These are phyloP conservation scores for Dermochelys coriacea DNA, from an alignment of 2,797 vertebrate genomes.

Conservation along the genomic window DNA sequence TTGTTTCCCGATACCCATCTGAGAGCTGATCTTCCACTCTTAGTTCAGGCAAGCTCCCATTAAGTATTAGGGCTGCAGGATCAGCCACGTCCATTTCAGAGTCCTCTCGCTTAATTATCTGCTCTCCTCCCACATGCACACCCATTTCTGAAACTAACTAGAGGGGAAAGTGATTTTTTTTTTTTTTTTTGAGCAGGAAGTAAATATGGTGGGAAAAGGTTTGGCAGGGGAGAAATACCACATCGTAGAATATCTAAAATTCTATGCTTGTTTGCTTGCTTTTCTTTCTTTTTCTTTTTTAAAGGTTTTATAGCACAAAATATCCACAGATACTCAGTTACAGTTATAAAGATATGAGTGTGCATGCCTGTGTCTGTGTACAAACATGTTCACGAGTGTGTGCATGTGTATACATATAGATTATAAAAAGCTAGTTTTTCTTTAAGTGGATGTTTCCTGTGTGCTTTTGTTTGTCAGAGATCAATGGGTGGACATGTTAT, in stretches of 20 bases:
- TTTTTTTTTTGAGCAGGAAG: neutral
- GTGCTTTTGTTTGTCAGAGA: neutral
- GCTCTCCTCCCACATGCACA: neutral
- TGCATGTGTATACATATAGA: conserved; percentile 24
- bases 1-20: neutral
- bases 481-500: neutral
- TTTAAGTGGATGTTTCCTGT: neutral
- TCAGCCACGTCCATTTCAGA: neutral
- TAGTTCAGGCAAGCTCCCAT: neutral
- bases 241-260: conserved; percentile 26
- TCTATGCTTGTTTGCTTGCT: conserved; percentile 15
- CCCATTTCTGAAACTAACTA: neutral
- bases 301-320: neutral
- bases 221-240: conserved; percentile 3
- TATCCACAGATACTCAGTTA: conserved; percentile 12
- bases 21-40: neutral
- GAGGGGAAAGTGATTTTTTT: neutral
- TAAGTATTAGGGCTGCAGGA: neutral
- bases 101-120: neutral
- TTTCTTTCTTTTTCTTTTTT: neutral
- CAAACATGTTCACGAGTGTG: neutral
- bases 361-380: neutral
- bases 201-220: neutral
- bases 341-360: neutral
- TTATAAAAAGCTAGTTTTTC: neutral